phyloP scores from a whole-genome alignment of 2,888 invertebrate species.

The Tetheella fluctuosa region DNA sequence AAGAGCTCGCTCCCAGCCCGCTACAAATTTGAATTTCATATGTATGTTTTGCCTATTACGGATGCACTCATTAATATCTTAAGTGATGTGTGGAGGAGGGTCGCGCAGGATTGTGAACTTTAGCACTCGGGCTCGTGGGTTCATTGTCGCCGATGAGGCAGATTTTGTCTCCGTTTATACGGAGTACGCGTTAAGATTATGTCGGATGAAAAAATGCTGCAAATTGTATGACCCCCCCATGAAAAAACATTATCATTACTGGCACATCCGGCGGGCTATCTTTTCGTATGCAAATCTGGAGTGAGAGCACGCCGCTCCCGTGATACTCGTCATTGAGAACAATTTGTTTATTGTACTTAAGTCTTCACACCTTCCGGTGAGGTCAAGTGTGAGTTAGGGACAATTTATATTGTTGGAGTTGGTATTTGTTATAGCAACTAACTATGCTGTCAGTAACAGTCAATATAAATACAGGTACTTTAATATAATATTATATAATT shows the following conservation, averaged over 20 bases:
- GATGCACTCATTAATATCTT: constrained; percentile 84
- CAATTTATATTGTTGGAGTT: constrained; percentile 11
- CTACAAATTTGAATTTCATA: constrained; percentile 84
- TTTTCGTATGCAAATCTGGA: constrained; percentile 78
- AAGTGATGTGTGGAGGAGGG: constrained; percentile 76
- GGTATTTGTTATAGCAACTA: not conserved
- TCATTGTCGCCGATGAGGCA: constrained; percentile 30
- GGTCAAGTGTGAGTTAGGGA: constrained; percentile 17
- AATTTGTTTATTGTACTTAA: constrained; percentile 34
- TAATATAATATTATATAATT: too few relatives aligned
- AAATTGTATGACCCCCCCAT: constrained; percentile 77
- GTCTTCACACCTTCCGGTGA: constrained; percentile 19
- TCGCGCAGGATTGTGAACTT: constrained; percentile 56
- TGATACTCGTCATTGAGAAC: constrained; percentile 34
- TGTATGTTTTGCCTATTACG: constrained; percentile 83
- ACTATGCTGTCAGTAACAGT: too few relatives aligned
- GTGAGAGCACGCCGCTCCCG: constrained; percentile 42
- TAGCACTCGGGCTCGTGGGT: constrained; percentile 41
- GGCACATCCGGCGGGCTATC: constrained; percentile 60
- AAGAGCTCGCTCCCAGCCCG: constrained; percentile 78
- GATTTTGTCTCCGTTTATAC: constrained; percentile 61
- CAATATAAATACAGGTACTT: too few relatives aligned
- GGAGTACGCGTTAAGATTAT: constrained; percentile 75
- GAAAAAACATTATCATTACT: constrained; percentile 80
- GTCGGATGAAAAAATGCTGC: constrained; percentile 79